Conservation (phyloP, 2,113 vertebrate species). For the Cyanoderma ruficeps region DNA sequence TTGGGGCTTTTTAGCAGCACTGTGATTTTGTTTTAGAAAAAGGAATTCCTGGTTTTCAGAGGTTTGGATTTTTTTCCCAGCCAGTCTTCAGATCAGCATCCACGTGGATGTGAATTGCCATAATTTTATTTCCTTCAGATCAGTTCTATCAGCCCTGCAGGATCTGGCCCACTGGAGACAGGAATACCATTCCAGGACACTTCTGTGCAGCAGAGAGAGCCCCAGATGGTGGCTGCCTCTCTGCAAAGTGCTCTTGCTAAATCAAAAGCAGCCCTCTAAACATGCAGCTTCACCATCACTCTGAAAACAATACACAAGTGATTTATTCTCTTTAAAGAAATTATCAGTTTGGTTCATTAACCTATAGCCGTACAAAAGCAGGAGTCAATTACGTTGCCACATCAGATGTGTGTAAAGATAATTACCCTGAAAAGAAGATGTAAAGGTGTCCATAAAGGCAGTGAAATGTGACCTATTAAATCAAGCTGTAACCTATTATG, state of each 20-base stretch:
- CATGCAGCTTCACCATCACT: constrained; percentile 33
- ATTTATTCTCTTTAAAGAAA: constrained; percentile 67
- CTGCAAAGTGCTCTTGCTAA: constrained; percentile 45
- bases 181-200: not conserved
- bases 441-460: constrained; percentile 77
- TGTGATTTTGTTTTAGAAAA: not conserved
- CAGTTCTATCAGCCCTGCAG: not conserved
- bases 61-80: not conserved
- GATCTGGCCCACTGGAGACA: not conserved
- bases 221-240: constrained; percentile 56
- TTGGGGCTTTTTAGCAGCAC: not conserved
- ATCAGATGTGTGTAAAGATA: constrained; percentile 77
- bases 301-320: constrained; percentile 70
- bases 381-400: constrained; percentile 75
- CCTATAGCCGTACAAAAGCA: constrained; percentile 72
- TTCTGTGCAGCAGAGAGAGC: constrained; percentile 12
- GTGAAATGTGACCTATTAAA: constrained; percentile 81
- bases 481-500: constrained; percentile 76
- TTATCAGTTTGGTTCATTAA: constrained; percentile 75
- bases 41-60: not conserved
- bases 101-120: accelerated
- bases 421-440: constrained; percentile 79
- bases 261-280: constrained; percentile 53
- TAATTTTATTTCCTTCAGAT: not conserved
- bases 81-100: not conserved